phyloP scores from a whole-genome alignment of 2,113 vertebrate species.

The Elgaria multicarinata region DNA sequence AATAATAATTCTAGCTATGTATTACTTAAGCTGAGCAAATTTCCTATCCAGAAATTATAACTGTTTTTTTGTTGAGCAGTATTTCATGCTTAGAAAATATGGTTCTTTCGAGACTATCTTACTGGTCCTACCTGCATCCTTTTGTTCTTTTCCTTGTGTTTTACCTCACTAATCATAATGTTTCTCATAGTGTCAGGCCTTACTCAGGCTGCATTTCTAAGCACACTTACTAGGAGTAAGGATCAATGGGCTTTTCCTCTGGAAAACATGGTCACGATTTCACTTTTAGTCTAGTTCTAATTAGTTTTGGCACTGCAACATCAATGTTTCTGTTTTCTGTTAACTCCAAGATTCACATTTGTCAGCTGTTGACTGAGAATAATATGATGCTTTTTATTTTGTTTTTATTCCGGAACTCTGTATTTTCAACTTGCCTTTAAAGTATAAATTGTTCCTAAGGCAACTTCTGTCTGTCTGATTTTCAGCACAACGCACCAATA shows the following conservation, averaged over 20 bases:
- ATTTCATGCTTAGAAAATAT: neutral
- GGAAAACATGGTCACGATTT: neutral
- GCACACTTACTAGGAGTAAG: neutral
- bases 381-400: neutral
- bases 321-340: neutral
- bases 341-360: neutral
- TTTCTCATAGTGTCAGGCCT: neutral
- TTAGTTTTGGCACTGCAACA: neutral
- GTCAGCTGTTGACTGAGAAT: neutral
- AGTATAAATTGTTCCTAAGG: neutral
- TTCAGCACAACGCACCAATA: slow-evolving; percentile 93
- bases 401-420: neutral
- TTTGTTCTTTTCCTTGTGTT: neutral
- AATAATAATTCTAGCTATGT: no score
- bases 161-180: neutral
- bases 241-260: neutral
- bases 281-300: neutral
- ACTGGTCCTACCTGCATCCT: neutral
- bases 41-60: neutral
- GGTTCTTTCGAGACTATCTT: neutral
- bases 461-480: slow-evolving; percentile 37
- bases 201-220: neutral
- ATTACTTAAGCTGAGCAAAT: neutral
- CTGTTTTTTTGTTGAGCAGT: neutral
- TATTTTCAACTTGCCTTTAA: neutral